A percentile compares a stretch with the other conserved stretches of the same genome.
These are phyloP conservation scores for Psettodes erumei DNA, from an alignment of 2,113 vertebrate genomes.

Conservation along the genomic window DNA sequence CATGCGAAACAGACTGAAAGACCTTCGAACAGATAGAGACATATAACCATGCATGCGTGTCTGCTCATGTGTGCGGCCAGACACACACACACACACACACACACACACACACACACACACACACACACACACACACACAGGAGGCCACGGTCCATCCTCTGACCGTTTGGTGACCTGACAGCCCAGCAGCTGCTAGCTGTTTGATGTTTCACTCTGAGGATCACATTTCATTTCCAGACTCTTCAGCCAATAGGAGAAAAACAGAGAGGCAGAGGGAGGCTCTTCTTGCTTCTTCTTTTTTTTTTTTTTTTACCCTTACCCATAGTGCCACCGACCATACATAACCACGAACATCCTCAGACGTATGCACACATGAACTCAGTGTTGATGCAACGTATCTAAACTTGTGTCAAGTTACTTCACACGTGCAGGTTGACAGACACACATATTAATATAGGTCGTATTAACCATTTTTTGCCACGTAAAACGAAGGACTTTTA, in stretches of 20 bases:
- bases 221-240: constrained; percentile 82
- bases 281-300: constrained; percentile 51
- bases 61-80: background rate
- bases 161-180: constrained; percentile 80
- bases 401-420: background rate
- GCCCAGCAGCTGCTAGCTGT: constrained; percentile 82
- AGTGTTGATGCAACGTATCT: background rate
- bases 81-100: constrained; percentile 16
- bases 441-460: background rate
- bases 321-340: constrained; percentile 30
- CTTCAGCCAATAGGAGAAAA: constrained; percentile 71
- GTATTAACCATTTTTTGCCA: too few species aligned
- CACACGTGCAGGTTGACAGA: background rate
- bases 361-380: background rate
- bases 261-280: constrained; percentile 44
- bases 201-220: constrained; percentile 82
- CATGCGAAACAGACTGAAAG: background rate
- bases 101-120: constrained; percentile 20
- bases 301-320: constrained; percentile 12
- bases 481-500: too few species aligned
- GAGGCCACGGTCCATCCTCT: constrained; percentile 78
- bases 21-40: constrained; percentile 27
- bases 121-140: constrained; percentile 41
- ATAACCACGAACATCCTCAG: background rate
- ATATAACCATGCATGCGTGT: background rate